These are phyloP conservation scores for Delphinus delphis DNA, from an alignment of 2,113 vertebrate genomes.

Conservation along the genomic window DNA sequence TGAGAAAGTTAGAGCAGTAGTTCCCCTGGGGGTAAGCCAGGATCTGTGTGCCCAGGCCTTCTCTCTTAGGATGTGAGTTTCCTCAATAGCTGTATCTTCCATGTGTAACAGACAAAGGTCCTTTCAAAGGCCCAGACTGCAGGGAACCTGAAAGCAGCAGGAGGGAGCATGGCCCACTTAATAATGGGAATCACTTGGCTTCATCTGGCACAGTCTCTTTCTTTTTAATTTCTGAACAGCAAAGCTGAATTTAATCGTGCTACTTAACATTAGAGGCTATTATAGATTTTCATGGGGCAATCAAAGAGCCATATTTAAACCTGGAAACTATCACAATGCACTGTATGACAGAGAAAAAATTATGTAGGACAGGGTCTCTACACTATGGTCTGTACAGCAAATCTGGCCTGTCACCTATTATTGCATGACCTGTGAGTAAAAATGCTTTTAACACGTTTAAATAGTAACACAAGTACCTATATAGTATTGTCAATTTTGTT, in stretches of 20 bases:
- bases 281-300: not conserved
- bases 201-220: not conserved
- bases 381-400: too few relatives aligned
- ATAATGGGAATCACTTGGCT: not conserved
- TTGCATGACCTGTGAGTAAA: not conserved
- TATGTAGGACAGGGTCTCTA: not conserved
- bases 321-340: not conserved
- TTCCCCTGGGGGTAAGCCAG: not conserved
- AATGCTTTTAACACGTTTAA: conserved; percentile 2
- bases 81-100: not conserved
- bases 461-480: not conserved
- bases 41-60: not conserved
- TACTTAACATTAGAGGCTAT: not conserved
- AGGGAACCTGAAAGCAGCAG: not conserved
- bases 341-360: not conserved
- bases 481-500: not conserved
- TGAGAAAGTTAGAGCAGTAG: not conserved
- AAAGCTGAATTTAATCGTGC: not conserved
- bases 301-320: not conserved
- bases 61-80: not conserved
- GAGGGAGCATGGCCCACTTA: not conserved
- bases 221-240: not conserved
- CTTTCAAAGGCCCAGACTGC: not conserved
- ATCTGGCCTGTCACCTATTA: not conserved
- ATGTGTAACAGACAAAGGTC: not conserved